Evolutionary conservation across 2,888 invertebrate species (phyloP).

Genomic region (Brachyopa scutellaris): DNA sequence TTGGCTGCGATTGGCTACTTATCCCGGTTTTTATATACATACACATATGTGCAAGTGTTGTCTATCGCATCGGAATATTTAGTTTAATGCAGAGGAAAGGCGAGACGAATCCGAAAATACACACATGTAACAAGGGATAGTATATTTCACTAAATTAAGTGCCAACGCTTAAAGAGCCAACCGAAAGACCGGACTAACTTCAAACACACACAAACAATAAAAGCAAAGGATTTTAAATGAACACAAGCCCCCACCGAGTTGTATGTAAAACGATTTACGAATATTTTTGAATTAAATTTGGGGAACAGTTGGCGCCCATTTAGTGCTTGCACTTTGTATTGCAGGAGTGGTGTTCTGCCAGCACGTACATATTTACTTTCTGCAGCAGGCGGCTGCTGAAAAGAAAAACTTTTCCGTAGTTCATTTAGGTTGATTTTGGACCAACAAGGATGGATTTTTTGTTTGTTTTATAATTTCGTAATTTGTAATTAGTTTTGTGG

Average conservation of each 20-base stretch:
- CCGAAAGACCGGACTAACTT: conserved; percentile 1
- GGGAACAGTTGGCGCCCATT: conserved; percentile 69
- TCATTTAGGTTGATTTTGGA: conserved; percentile 59
- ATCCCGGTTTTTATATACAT: background rate
- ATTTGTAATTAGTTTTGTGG: conserved; percentile 61
- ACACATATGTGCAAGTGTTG: conserved; percentile 8
- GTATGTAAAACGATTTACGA: conserved; percentile 53
- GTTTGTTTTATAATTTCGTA: conserved; percentile 35
- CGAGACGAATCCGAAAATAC: background rate
- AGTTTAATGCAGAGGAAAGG: background rate
- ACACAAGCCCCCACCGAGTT: conserved; percentile 28
- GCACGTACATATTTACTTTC: conserved; percentile 66
- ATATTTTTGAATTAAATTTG: conserved; percentile 72
- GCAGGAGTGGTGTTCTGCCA: conserved; percentile 20
- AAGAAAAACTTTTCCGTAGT: conserved; percentile 51
- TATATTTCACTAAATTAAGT: conserved; percentile 35
- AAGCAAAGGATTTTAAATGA: conserved; percentile 26
- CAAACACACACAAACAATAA: background rate
- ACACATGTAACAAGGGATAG: background rate
- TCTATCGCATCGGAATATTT: conserved; percentile 22
- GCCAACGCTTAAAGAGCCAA: conserved; percentile 24
- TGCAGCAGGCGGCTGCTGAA: conserved; percentile 41
- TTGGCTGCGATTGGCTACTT: conserved; percentile 50
- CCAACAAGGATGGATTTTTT: conserved; percentile 29
- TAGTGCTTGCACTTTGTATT: conserved; percentile 44